Percentiles rank a stretch among this genome's conserved stretches.
Conservation (phyloP, 92 coral and sea anemone genomes). For the Virgularia gustaviana region DNA sequence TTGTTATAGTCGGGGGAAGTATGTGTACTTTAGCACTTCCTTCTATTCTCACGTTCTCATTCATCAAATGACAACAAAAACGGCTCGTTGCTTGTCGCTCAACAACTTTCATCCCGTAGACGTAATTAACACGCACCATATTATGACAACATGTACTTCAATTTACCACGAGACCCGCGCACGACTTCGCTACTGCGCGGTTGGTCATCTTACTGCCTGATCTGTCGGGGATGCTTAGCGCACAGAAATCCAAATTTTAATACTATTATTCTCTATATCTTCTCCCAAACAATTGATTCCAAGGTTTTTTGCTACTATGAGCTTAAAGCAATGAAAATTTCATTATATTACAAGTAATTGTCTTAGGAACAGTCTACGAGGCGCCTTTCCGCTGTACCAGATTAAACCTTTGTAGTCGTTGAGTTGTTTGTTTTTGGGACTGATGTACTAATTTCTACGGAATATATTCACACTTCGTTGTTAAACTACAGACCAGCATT, state of each 20-base stretch:
- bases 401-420: slow-evolving; percentile 11
- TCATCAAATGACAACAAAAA: slow-evolving; percentile 28
- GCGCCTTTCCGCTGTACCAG: slow-evolving; percentile 14
- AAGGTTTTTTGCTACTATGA: not conserved
- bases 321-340: slow-evolving; percentile 16
- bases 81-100: slow-evolving; percentile 10
- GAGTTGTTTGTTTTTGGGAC: slow-evolving; percentile 31
- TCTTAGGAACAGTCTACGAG: slow-evolving; percentile 31
- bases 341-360: slow-evolving; percentile 23
- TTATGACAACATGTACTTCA: no score
- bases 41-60: slow-evolving; percentile 31
- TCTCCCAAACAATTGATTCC: not conserved
- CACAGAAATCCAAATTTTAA: not conserved
- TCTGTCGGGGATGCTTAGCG: no score
- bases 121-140: no score
- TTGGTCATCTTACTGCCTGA: no score
- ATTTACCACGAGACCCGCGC: no score
- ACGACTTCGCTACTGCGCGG: no score
- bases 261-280: not conserved
- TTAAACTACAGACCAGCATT: no score
- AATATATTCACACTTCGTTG: no score
- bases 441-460: no score
- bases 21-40: slow-evolving; percentile 36
- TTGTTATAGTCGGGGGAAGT: slow-evolving; percentile 33
- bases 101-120: slow-evolving; percentile 7